Base-by-base conservation (phyloP, 2,113 vertebrate species). In the Orycteropus afer region DNA sequence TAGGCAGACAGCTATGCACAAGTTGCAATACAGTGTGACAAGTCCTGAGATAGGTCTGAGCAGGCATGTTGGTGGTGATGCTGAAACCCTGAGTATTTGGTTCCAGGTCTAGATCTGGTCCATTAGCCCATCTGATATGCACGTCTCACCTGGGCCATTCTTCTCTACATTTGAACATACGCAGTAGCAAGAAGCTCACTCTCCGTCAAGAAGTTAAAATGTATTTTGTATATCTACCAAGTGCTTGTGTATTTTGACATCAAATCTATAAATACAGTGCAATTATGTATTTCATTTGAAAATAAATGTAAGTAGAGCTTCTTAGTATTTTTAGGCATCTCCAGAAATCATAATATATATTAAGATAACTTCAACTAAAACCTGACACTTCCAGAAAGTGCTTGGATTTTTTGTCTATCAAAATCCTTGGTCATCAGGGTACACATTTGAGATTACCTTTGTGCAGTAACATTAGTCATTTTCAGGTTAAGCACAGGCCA, bases 211-310 rank as follows among this genome's bases (percentile, higher is more conserved):
- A 96, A 45, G 49, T 77, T 86, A 76, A 96, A 45, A 57, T 89
- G 23, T 25, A 76, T 81, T 92, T 93, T 86, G 47, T 49, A 45
- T 74, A 82, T 89, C 61, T 76, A 34, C 45, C 9, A 89, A 84
- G 89, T 83, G 27, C 22, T 7, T 18, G 40, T 57, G 8, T 67
- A 47, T 71, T 95, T 95, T 78, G 77, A 82, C 65, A 90, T 90
- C 49, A 89, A 73, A n/a, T 90, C 51, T 85, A 61, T 49, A 67
- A 85, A 73, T 78, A 82, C 29, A 95, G 2, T 59, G n/a, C 17
- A 93, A 57, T 69, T 94, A 40, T 25, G 45, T 74, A 71, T 92
- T 92, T 95, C 74, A 86, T 85, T 93, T 57, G 9, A 81, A 85
- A 95, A 85, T 92, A 73, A 90, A 94, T 7, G 67, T 59, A 91